phyloP scores from a whole-genome alignment of 2,888 invertebrate species.

The Lithophane socia region DNA sequence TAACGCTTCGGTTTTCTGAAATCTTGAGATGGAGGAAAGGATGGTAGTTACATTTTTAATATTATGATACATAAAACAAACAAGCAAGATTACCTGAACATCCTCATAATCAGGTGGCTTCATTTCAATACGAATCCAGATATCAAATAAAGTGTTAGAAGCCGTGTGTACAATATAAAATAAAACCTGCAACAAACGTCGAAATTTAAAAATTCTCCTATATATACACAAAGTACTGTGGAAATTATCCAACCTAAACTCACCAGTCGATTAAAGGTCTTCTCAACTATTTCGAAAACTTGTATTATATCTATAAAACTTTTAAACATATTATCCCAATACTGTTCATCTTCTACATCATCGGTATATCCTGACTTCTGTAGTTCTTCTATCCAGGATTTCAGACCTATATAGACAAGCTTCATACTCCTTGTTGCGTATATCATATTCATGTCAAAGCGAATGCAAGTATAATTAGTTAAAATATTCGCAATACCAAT shows the following conservation, averaged over 20 bases:
- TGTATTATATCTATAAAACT: conserved; percentile 16
- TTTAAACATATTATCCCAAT: conserved; percentile 25
- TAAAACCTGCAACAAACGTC: conserved; percentile 9
- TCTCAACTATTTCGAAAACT: conserved; percentile 24
- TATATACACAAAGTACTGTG: background rate
- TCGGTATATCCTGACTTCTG: conserved; percentile 4
- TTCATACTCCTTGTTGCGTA: conserved; percentile 17
- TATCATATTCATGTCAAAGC: conserved; percentile 26
- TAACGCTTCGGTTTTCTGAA: no score
- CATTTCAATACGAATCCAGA: conserved; percentile 27
- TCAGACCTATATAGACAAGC: background rate
- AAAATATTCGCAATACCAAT: background rate
- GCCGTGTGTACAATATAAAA: conserved; percentile 25
- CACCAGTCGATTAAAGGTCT: conserved; percentile 10
- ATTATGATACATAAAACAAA: background rate
- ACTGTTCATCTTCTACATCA: background rate
- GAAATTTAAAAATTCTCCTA: background rate
- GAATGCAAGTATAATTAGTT: background rate
- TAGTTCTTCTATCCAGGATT: conserved; percentile 10
- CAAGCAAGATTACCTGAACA: conserved; percentile 12
- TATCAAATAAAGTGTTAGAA: conserved; percentile 17
- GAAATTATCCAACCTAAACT: background rate
- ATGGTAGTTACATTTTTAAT: background rate
- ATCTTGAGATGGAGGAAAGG: background rate
- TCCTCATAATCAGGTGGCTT: conserved; percentile 4